Evolutionary conservation across 1,140 invertebrate species (phyloP), one percentile per base, ranked within the genome.

Genomic region (Euwallacea fornicatus): DNA sequence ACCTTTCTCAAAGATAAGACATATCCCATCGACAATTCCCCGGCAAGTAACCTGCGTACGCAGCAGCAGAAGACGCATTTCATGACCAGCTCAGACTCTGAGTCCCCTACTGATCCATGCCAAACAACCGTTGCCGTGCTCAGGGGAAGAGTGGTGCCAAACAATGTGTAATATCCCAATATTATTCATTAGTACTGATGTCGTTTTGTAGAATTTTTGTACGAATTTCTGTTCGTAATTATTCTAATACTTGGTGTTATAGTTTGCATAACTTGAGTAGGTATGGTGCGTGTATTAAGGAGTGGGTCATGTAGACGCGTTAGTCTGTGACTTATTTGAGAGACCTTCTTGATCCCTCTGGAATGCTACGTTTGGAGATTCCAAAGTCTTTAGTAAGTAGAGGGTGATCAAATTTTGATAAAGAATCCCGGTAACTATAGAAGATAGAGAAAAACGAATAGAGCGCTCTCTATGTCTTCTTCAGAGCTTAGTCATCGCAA

Each of bases 101-200:
- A 87, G 72, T 87, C 86, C 0, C 86, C 86, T 11, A 87, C 86
- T 54, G 86, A 87, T 75, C 86, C 86, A 9, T 87, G 84, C 46
- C 86, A 86, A 74, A 81, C 83, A 72, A 81, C 83, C 47, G 82
- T 83, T 11, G 83, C 83, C 44, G 83, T 84, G 75, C 75, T 85
- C 41, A 78, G 82, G 44, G 83, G 83, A 44, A 83, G 83, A 63
- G 78, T 81, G 10, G 77, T 81, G 75, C 79, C 79, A 78, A 80
- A 77, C 71, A 76, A 81, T 65, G 75, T 76, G 44, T 79, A 77
- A 70, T 56, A 13, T 9, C 9, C 7, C 10, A 58, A n/a, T 16
- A 11, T 58, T 50, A 50, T 50, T 3, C 46, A 11, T 50, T 11
- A 50, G 13, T 50, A 50, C 13, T 33, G 21, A 33, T 33, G 21